Evolutionary conservation across 1,140 invertebrate genomes (phyloP).

Genomic region (Orius insidiosus): DNA sequence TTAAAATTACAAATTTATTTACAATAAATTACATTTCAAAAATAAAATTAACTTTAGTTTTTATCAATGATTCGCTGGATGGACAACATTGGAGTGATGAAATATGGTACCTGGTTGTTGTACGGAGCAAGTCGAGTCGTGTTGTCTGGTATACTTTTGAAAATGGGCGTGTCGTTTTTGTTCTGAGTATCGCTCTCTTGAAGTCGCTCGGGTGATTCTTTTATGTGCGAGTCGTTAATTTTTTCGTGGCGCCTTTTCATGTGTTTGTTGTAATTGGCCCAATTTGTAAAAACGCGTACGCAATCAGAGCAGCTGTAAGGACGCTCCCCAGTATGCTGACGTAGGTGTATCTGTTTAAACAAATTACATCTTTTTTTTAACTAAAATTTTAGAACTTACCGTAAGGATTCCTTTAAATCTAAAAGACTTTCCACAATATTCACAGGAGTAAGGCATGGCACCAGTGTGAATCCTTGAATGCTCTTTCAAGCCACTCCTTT

Average conservation of each 20-base stretch:
- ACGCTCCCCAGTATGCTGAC: constrained; percentile 40
- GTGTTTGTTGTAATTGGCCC: constrained; percentile 60
- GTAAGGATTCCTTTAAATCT: constrained; percentile 33
- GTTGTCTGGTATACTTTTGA: no score
- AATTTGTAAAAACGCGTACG: constrained; percentile 54
- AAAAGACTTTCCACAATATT: constrained; percentile 51
- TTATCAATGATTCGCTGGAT: no score
- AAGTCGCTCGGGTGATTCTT: no score
- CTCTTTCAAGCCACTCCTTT: constrained; percentile 39
- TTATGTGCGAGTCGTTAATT: background rate
- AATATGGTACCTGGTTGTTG: no score
- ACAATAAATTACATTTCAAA: no score
- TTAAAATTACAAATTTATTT: no score
- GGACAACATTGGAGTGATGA: no score
- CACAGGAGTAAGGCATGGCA: constrained; percentile 59
- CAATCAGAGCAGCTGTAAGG: constrained; percentile 38
- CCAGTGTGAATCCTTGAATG: constrained; percentile 61
- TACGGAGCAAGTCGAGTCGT: no score
- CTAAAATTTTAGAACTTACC: constrained; percentile 16
- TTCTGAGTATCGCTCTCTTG: no score
- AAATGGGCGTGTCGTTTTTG: no score
- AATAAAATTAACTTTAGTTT: no score
- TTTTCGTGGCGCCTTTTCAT: constrained; percentile 47
- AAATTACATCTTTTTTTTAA: background rate
- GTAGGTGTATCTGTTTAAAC: constrained; percentile 33